Conservation (phyloP, 2,113 vertebrate species). For the Corythornis madagascariensis region DNA sequence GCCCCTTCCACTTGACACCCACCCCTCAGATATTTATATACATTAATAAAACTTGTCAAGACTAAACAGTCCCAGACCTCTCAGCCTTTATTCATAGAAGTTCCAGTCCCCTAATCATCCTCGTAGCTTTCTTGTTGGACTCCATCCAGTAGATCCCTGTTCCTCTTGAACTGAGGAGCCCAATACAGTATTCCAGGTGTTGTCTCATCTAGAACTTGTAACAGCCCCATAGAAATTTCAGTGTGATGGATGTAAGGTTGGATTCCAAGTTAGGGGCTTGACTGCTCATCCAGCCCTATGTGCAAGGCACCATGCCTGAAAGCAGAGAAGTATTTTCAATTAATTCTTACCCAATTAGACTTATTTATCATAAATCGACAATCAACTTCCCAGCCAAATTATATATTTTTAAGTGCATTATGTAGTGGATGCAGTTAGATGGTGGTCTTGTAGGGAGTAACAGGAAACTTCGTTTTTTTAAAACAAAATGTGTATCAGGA, state of each 20-base stretch:
- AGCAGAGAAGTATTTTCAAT: background rate
- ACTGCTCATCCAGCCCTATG: background rate
- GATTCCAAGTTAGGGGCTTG: background rate
- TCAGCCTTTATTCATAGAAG: too few species aligned
- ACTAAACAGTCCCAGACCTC: too few species aligned
- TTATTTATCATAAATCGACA: background rate
- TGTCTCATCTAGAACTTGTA: background rate
- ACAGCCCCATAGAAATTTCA: background rate
- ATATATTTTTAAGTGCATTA: background rate
- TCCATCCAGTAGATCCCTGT: too few species aligned
- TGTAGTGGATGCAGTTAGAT: background rate
- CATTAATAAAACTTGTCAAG: too few species aligned
- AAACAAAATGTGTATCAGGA: background rate
- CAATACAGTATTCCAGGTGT: too few species aligned
- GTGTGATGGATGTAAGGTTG: background rate
- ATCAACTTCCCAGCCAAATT: background rate
- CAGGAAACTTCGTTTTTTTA: background rate
- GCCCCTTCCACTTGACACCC: too few species aligned
- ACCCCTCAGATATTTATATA: too few species aligned
- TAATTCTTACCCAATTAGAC: background rate
- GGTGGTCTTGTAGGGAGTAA: background rate
- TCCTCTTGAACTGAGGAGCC: too few species aligned
- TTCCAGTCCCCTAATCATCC: too few species aligned
- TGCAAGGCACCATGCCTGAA: background rate
- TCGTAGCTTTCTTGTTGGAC: too few species aligned